phyloP scores from a whole-genome alignment of 2,888 invertebrate species.

The Diadromus collaris region DNA sequence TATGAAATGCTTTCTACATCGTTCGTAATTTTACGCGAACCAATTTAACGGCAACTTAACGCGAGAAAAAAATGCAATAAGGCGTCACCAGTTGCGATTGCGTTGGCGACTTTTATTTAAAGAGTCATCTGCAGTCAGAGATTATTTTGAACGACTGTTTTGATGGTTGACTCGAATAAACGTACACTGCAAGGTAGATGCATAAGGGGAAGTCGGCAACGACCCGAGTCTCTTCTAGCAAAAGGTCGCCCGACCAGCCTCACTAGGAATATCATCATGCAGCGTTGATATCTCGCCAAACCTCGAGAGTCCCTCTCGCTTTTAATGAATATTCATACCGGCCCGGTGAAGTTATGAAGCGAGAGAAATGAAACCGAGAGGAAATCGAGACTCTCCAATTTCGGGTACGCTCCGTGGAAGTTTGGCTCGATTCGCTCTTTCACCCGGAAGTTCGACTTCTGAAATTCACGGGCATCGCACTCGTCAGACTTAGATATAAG shows the following conservation, averaged over 20 bases:
- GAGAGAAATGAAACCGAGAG: conserved; percentile 55
- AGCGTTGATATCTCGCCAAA: conserved; percentile 9
- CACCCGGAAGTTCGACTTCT: conserved; percentile 45
- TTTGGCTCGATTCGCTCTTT: conserved; percentile 46
- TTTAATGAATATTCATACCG: conserved; percentile 59
- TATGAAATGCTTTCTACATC: too few relatives aligned
- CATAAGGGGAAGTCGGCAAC: not conserved
- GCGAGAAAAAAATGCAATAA: too few relatives aligned
- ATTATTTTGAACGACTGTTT: conserved; percentile 13
- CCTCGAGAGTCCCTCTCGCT: conserved; percentile 26
- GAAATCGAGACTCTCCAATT: conserved; percentile 57
- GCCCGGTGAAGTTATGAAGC: conserved; percentile 30
- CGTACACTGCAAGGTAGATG: conserved; percentile 2
- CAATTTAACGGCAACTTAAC: too few relatives aligned
- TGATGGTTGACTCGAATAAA: conserved; percentile 23
- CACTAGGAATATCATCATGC: conserved; percentile 53
- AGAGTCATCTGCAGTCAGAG: not conserved
- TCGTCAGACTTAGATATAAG: conserved; percentile 21
- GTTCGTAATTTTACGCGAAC: too few relatives aligned
- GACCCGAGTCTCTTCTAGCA: conserved; percentile 25
- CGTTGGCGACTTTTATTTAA: too few relatives aligned
- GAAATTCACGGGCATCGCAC: conserved; percentile 19
- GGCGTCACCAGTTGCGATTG: too few relatives aligned
- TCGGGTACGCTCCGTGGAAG: conserved; percentile 21
- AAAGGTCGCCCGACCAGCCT: conserved; percentile 45